phyloP scores from a whole-genome alignment of 2,797 vertebrate genomes.

The Crenuchus spilurus region DNA sequence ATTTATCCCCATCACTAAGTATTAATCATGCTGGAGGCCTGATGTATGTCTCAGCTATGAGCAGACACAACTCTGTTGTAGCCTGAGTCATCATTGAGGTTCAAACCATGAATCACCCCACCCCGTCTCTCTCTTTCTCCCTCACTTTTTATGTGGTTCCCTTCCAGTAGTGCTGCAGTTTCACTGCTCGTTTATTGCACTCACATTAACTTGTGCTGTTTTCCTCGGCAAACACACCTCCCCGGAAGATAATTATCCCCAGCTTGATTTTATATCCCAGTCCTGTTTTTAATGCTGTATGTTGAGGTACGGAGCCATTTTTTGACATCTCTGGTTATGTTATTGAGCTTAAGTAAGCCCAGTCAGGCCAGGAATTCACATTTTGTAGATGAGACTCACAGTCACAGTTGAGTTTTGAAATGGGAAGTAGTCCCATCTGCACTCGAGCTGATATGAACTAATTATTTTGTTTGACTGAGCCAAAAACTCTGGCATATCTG shows the following conservation, averaged over 20 bases:
- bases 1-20: slow-evolving; percentile 57
- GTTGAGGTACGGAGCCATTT: background rate
- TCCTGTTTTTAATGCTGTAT: background rate
- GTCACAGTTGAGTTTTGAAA: background rate
- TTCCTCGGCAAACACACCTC: slow-evolving; percentile 15
- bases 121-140: slow-evolving; percentile 15
- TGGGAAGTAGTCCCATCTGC: background rate
- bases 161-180: slow-evolving; percentile 4
- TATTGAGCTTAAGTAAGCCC: background rate
- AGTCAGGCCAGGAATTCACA: slow-evolving; percentile 3
- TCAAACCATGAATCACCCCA: slow-evolving; percentile 37
- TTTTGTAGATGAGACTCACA: background rate
- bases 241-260: background rate
- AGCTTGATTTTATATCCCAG: background rate
- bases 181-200: slow-evolving; percentile 31
- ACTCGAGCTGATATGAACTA: too few relatives aligned
- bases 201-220: slow-evolving; percentile 25
- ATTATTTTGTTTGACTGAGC: background rate
- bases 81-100: slow-evolving; percentile 46
- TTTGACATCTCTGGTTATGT: background rate
- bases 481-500: background rate
- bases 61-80: slow-evolving; percentile 36
- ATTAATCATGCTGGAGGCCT: slow-evolving; percentile 56
- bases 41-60: slow-evolving; percentile 45
- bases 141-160: background rate